Percentiles rank a stretch among this genome's conserved stretches.
These are phyloP conservation scores for Brienomyrus brachyistius DNA, from an alignment of 2,113 vertebrate genomes.

Conservation along the genomic window DNA sequence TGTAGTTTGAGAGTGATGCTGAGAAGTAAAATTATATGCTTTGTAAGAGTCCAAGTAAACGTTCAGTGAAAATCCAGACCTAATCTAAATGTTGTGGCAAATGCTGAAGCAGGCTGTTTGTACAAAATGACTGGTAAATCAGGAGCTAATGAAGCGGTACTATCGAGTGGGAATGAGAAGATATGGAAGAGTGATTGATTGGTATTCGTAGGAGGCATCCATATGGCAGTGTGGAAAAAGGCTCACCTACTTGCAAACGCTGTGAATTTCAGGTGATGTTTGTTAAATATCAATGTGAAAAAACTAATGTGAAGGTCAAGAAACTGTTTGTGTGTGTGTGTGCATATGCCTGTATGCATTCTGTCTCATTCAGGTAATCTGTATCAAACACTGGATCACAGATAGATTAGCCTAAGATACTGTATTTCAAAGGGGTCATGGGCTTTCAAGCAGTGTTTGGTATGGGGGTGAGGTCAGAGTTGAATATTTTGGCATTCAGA, in stretches of 20 bases:
- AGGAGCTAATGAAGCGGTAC: not conserved
- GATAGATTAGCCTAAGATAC: not conserved
- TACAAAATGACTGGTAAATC: not conserved
- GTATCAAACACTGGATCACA: not conserved
- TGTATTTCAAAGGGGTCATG: not conserved
- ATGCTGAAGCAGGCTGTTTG: not conserved
- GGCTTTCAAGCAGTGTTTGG: not conserved
- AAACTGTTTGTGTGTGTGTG: not conserved
- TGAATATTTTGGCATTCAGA: not conserved
- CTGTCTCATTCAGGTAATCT: not conserved
- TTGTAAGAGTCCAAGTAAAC: not conserved
- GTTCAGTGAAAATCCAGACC: not conserved
- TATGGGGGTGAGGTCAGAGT: not conserved
- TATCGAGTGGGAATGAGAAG: not conserved
- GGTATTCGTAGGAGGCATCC: not conserved
- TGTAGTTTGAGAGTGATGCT: not conserved
- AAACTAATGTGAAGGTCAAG: not conserved
- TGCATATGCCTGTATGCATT: not conserved
- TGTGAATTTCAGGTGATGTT: not conserved
- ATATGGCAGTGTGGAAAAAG: not conserved
- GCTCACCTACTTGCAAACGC: not conserved
- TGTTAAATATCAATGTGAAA: not conserved
- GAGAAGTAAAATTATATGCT: not conserved
- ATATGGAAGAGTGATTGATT: not conserved
- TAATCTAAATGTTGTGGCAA: not conserved